These are phyloP conservation scores for Apteryx mantelli DNA, from an alignment of 2,113 vertebrate species.

Conservation along the genomic window DNA sequence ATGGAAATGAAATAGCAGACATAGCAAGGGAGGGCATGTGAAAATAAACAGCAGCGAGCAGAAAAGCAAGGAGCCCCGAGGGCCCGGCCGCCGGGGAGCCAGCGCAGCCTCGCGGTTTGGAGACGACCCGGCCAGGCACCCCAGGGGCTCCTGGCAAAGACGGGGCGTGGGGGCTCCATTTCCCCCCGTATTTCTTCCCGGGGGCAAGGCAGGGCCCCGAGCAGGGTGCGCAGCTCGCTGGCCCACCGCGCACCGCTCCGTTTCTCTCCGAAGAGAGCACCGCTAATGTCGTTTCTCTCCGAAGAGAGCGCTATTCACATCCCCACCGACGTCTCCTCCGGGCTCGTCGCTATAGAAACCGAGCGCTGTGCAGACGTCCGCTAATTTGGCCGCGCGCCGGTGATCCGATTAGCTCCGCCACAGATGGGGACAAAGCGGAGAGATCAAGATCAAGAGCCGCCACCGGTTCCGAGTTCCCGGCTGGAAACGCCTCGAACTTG, in stretches of 20 bases:
- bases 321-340: not conserved
- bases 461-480: fast-evolving
- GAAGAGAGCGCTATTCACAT: too few species aligned
- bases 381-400: not conserved
- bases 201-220: too few species aligned
- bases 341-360: not conserved
- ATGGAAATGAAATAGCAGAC: slow-evolving; percentile 35
- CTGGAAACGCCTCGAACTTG: not conserved
- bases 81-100: not conserved
- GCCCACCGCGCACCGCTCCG: too few species aligned
- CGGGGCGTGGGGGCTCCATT: fast-evolving
- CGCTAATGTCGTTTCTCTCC: too few species aligned
- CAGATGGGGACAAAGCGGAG: not conserved
- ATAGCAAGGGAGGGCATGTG: not conserved
- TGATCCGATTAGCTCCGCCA: not conserved
- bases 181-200: not conserved
- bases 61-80: not conserved
- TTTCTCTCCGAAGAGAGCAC: too few species aligned
- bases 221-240: too few species aligned
- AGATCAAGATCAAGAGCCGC: not conserved
- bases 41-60: slow-evolving; percentile 10
- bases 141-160: not conserved
- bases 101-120: fast-evolving
- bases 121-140: too few species aligned
- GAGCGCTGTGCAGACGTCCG: not conserved